Percentiles rank a stretch among this genome's conserved stretches.
phyloP scores from a whole-genome alignment of 2,113 vertebrate species.

The Anarhynchus alexandrinus region DNA sequence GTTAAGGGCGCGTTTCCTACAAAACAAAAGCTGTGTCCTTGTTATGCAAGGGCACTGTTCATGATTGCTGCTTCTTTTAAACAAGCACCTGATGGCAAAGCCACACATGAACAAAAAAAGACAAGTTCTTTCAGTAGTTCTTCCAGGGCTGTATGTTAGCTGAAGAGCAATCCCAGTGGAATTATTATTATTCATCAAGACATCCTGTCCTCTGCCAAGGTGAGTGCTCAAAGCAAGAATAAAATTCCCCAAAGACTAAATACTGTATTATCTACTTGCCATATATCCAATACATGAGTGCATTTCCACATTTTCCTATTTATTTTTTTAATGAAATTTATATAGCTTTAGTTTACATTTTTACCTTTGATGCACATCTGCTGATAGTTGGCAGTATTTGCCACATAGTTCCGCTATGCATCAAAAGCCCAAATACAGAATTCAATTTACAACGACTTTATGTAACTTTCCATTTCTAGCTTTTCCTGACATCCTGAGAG shows the following conservation, averaged over 20 bases:
- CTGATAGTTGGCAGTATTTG: background rate
- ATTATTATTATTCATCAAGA: background rate
- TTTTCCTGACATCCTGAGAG: background rate
- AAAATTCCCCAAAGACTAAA: background rate
- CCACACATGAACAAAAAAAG: background rate
- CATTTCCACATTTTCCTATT: background rate
- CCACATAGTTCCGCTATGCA: background rate
- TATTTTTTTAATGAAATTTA: background rate
- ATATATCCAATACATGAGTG: background rate
- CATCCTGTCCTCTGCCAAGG: background rate
- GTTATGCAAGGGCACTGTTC: accelerated
- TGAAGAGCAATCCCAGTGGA: background rate
- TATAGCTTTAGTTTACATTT: background rate
- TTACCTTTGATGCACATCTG: background rate
- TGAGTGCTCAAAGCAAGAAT: background rate
- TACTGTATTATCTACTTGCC: background rate
- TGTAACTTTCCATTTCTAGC: conserved; percentile 34
- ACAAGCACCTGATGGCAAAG: background rate
- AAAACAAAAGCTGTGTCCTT: background rate
- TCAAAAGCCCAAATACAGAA: background rate
- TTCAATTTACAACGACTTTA: background rate
- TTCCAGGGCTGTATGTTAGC: background rate
- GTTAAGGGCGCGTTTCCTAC: background rate
- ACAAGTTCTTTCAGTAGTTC: background rate
- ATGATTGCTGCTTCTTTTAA: background rate